Conservation (phyloP, 2,888 invertebrate species). For the Adelphocoris suturalis region DNA sequence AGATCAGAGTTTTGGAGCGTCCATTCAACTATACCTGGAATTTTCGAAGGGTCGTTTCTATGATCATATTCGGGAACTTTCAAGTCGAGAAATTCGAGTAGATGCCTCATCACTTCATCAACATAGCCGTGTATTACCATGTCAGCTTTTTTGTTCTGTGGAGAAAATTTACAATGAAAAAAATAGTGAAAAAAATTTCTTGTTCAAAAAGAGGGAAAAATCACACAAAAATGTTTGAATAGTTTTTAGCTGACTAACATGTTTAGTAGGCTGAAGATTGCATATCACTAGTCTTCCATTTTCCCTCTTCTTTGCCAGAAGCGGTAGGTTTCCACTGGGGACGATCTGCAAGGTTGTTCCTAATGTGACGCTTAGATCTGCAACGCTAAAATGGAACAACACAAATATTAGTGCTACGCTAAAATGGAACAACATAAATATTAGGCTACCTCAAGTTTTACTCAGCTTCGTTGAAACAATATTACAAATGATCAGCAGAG, state of each 20-base stretch:
- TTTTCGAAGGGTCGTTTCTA: slow-evolving; percentile 84
- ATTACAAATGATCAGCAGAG: no score
- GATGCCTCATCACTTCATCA: slow-evolving; percentile 87
- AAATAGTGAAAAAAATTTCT: not conserved
- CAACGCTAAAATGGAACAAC: slow-evolving; percentile 84
- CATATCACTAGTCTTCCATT: slow-evolving; percentile 92
- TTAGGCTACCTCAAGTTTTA: no score
- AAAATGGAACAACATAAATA: slow-evolving; percentile 78
- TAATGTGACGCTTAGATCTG: slow-evolving; percentile 95
- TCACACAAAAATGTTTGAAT: not conserved
- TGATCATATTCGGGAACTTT: slow-evolving; percentile 86
- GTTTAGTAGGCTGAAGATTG: slow-evolving; percentile 98
- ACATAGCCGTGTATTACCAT: slow-evolving; percentile 93
- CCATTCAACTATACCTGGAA: slow-evolving; percentile 84
- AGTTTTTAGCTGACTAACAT: slow-evolving; percentile 83
- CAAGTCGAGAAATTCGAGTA: slow-evolving; percentile 87
- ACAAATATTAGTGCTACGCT: slow-evolving; percentile 84
- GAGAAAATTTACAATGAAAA: slow-evolving; percentile 75
- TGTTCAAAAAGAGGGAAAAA: not conserved
- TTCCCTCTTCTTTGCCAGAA: slow-evolving; percentile 87
- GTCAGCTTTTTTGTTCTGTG: slow-evolving; percentile 93
- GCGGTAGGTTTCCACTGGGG: slow-evolving; percentile 96
- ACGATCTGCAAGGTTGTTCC: slow-evolving; percentile 99
- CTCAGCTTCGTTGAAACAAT: no score
- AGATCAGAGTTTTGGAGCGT: slow-evolving; percentile 84